Evolutionary conservation across 2,797 vertebrate species (phyloP), one percentile per base, ranked within the genome.

Genomic region (Acipenser transmontanus): DNA sequence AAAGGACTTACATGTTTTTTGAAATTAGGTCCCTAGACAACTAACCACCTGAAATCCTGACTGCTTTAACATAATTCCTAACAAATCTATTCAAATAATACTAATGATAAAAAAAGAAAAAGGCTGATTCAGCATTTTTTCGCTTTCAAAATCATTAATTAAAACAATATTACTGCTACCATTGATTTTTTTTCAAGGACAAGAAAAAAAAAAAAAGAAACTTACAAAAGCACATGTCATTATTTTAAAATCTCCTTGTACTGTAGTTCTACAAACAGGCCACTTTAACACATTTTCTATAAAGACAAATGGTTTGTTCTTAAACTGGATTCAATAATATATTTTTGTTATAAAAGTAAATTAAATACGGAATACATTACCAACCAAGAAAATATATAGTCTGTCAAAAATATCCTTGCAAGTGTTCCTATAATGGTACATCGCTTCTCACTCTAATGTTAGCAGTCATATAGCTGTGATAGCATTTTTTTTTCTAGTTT

Each of bases 151-250:
- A 81, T 81, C 64, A 81, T 82, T 85, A 86, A 85, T 82, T 86
- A 87, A 85, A 85, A 78, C 77, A 79, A 83, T 79, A 70, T 86
- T 78, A 72, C 67, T 78, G 72, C 74, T 76, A 76, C 82, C 76
- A 76, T 80, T 51, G 62, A 65, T 74, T 72, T 84, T 61, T 63
- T 84, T 80, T 79, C 80, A 84, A 86, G 80, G 83, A 75, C 80
- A 73, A 85, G 85, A 81, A 74, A 63, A 72, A 73, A 10, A 69
- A 62, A 11, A 68, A 59, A 67, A 3, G 11, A 13, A 49, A 54
- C 61, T 66, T 67, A 6, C 2, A 7, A 0, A 81, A 69, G 70
- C 73, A 76, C 2, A 75, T 66, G 75, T 79, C 77, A 83, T 80
- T 77, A 79, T 34, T 77, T 85, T 76, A 49, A 0, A 50, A 60